These are phyloP conservation scores for Petrosia ficiformis DNA, from an alignment of 37 sponge, comb jelly and placozoan species.

Conservation along the genomic window DNA sequence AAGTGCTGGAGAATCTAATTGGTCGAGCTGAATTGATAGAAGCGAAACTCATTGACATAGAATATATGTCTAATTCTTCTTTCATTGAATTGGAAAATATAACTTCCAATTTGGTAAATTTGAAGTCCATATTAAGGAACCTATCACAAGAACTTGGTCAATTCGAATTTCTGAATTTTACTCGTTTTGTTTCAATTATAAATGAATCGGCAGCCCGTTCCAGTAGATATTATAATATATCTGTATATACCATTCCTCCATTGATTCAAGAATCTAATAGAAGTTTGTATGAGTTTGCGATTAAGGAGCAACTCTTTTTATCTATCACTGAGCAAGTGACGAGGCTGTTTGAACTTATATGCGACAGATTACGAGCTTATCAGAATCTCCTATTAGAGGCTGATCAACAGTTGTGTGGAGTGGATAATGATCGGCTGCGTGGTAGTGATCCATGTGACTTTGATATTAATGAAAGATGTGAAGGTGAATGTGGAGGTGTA, in stretches of 20 bases:
- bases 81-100: not conserved
- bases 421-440: not conserved
- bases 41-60: not conserved
- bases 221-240: not conserved
- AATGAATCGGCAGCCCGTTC: not conserved
- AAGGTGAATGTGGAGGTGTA: slow-evolving; percentile 27
- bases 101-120: not conserved
- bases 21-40: not conserved
- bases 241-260: not conserved
- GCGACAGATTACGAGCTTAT: not conserved
- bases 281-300: slow-evolving; percentile 2
- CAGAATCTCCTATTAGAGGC: slow-evolving; percentile 2
- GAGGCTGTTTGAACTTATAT: not conserved
- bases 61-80: not conserved
- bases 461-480: not conserved
- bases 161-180: not conserved
- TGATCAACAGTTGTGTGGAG: slow-evolving; percentile 21
- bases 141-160: not conserved
- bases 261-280: not conserved
- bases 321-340: not conserved
- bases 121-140: not conserved
- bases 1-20: not conserved
- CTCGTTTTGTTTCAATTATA: not conserved
- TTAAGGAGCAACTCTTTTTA: not conserved
- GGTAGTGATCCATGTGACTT: not conserved